Conservation (phyloP, 2,888 invertebrate genomes). For the Trichopoda pennipes region DNA sequence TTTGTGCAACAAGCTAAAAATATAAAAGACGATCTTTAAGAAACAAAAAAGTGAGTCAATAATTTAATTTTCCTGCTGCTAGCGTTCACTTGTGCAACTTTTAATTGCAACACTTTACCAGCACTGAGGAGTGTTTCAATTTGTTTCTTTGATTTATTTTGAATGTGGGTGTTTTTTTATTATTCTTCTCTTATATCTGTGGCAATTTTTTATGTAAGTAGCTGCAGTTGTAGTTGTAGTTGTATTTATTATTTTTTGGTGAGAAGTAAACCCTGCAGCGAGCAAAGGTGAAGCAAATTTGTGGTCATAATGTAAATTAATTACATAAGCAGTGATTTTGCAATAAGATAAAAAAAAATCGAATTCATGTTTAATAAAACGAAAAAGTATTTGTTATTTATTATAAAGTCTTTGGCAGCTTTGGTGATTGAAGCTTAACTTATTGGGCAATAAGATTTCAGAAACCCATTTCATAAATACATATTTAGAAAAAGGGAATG, state of each 20-base stretch:
- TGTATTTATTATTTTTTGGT: slow-evolving; percentile 21
- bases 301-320: slow-evolving; percentile 50
- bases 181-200: not conserved
- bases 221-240: too few relatives aligned
- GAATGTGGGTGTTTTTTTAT: not conserved
- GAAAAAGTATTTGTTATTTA: not conserved
- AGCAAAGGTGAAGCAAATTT: slow-evolving; percentile 48
- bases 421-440: too few relatives aligned
- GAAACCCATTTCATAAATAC: too few relatives aligned
- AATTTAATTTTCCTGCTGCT: slow-evolving; percentile 8
- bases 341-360: not conserved
- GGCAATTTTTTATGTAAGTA: not conserved
- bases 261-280: slow-evolving; percentile 23
- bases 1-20: slow-evolving; percentile 18
- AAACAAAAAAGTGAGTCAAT: slow-evolving; percentile 35
- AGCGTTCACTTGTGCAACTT: slow-evolving; percentile 14
- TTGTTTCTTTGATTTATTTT: not conserved
- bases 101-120: slow-evolving; percentile 23
- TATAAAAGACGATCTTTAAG: slow-evolving; percentile 3
- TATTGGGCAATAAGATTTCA: too few relatives aligned
- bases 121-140: slow-evolving; percentile 2
- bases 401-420: too few relatives aligned
- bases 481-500: too few relatives aligned
- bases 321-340: slow-evolving; percentile 50
- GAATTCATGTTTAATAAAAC: not conserved